A percentile compares a stretch with the other conserved stretches of the same genome.
phyloP scores from a whole-genome alignment of 2,888 invertebrate species.

The Entomobrya proxima region DNA sequence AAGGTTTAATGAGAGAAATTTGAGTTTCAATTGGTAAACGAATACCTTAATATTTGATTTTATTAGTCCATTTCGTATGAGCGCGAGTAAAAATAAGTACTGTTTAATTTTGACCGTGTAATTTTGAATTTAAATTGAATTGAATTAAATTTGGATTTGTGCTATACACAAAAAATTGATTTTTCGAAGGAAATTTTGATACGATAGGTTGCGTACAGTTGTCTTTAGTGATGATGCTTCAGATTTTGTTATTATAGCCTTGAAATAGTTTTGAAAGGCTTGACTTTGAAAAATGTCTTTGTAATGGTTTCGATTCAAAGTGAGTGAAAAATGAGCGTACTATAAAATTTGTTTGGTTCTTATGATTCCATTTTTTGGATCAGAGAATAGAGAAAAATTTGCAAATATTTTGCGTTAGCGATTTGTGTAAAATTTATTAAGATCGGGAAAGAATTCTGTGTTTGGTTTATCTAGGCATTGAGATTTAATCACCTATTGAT shows the following conservation, averaged over 20 bases:
- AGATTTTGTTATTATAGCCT: constrained; percentile 58
- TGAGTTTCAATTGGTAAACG: constrained; percentile 40
- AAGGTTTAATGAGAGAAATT: constrained; percentile 30
- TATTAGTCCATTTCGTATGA: constrained; percentile 44
- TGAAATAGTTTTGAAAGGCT: constrained; percentile 42
- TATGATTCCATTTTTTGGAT: not conserved
- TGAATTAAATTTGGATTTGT: constrained; percentile 67
- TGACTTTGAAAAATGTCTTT: constrained; percentile 38
- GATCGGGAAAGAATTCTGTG: constrained; percentile 1
- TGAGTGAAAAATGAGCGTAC: not conserved
- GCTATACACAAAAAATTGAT: constrained; percentile 41
- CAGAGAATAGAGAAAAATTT: not conserved
- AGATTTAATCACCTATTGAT: constrained; percentile 33
- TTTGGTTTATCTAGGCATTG: constrained; percentile 12
- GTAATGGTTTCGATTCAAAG: not conserved
- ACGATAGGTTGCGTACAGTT: constrained; percentile 57
- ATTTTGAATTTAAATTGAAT: constrained; percentile 66
- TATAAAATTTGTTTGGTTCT: constrained; percentile 26
- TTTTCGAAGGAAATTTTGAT: constrained; percentile 66
- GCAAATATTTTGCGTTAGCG: constrained; percentile 9
- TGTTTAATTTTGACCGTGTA: constrained; percentile 67
- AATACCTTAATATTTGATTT: constrained; percentile 61
- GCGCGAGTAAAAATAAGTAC: constrained; percentile 39
- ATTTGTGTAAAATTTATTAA: not conserved
- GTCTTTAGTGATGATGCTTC: constrained; percentile 57